Evolutionary conservation across 1,140 invertebrate species (phyloP), one percentile per base, ranked within the genome.

Genomic region (Rhopalosiphum maidis): DNA sequence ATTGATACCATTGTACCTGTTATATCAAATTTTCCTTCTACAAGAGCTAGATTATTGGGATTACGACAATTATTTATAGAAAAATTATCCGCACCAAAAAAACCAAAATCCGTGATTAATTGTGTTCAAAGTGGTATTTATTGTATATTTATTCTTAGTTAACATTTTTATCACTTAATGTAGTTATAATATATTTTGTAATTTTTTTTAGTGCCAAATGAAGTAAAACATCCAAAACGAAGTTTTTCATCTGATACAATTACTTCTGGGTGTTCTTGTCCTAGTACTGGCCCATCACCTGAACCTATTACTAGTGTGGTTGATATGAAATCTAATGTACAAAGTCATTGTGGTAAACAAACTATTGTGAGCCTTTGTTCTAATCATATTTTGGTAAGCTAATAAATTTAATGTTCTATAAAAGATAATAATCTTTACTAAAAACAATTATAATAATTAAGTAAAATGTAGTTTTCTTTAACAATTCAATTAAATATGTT

Each of bases 31-130:
- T 88, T 88, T 51, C 91, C 68, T 93, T 85, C 91, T 55, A 93
- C 91, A 54, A 43, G 82, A 30, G 77, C 91, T 51, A 82, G 91
- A 54, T 85, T 93, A 86, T 83, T 93, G 25, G 91, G 91, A n/a
- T 41, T 93, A n/a, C 46, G 91, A 43, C 82, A 93, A 93, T 15
- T 93, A 43, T 93, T 93, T 43, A 51, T 93, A 41, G 91, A 93
- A 41, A 93, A 93, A 93, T 93, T 93, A 93, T 93, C 91, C 30
- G 91, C 48, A 54, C 91, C 91, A 41, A 93, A 93, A 85, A 93
- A 93, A 86, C 91, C 86, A 93, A 82, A 48, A 85, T 93, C 82
- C 8, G 82, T 86, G 2, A 51, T 85, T n/a, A 93, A 93, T 93
- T 83, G 91, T 85, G 48, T 93, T 55, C 91, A 93, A 41, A 93